Conservation (phyloP, 2,113 vertebrate genomes). For the Garra rufa region DNA sequence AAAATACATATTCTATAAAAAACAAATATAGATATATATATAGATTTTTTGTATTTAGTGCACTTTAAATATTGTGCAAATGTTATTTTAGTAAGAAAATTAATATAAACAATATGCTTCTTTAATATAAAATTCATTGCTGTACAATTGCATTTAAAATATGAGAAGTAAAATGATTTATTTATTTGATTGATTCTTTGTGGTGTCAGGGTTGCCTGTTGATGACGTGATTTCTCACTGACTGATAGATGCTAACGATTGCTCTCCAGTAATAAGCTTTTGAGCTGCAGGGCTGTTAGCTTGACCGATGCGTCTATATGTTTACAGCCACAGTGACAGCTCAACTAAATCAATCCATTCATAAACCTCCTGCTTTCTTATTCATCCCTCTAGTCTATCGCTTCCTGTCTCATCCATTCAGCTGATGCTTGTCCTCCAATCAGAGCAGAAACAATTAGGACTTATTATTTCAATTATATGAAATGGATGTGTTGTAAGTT, state of each 20-base stretch:
- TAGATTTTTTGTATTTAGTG: too few species aligned
- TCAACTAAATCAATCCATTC: constrained; percentile 24
- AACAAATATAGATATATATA: too few species aligned
- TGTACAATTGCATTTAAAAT: too few species aligned
- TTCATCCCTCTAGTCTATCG: not conserved
- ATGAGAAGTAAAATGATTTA: too few species aligned
- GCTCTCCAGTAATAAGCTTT: constrained; percentile 16
- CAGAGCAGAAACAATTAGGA: not conserved
- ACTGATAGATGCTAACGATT: not conserved
- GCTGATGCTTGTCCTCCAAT: not conserved
- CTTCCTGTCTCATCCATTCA: not conserved
- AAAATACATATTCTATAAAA: not conserved
- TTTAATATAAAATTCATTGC: too few species aligned
- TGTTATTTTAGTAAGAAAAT: too few species aligned
- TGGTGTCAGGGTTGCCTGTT: not conserved
- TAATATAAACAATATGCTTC: too few species aligned
- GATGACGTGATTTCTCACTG: not conserved
- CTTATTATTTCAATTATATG: not conserved
- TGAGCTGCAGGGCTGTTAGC: not conserved
- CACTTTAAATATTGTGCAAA: too few species aligned
- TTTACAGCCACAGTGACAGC: constrained; percentile 4
- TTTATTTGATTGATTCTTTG: not conserved
- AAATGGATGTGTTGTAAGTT: too few species aligned
- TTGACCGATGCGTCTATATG: constrained; percentile 8
- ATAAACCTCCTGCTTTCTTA: not conserved